Base-by-base conservation (phyloP, 2,888 invertebrate species). In the Megaustenia siamemsis region DNA sequence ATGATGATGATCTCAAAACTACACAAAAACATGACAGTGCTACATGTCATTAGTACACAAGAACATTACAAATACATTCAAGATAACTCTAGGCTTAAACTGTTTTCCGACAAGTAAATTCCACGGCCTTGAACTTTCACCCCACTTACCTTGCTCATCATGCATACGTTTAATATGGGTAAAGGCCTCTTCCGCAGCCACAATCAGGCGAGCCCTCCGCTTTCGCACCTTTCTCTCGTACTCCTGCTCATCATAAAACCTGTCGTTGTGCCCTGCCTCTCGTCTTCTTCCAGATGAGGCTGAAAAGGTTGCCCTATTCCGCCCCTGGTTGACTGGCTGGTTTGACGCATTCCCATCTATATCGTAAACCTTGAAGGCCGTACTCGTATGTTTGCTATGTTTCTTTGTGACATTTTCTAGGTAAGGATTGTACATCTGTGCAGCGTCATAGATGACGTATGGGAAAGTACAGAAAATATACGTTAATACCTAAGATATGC, bases 161-260 rank as follows among this genome's bases (percentile, higher is more conserved):
- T 95, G 95, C 87, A 98, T 96, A 56, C 98, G 95, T 91, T 97
- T 97, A 88, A 99, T 98, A 93, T 99, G 99, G 18, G 98, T 98
- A 94, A 99, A 99, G 0, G 99, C 98, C 93, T 99, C 99, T 94
- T 99, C 99, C 0, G 98, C 97, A 0, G 99, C 98, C 1, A 97
- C 97, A 83, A 98, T 96, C 66, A 99, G 95, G 38, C 99, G 95
- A 3, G 99, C 98, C 85, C 96, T 95, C 0, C 99, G 95, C 94
- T 99, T 99, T 92, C 97, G 96, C 84, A 99, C 98, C 84, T 98
- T 95, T 8, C 98, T 95, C 93, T 98, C 98, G 91, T 98, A 98
- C 94, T 99, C 99, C 92, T 98, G 97, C 94, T 99, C 99, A 94
- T 99, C 99, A 94, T 99, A 98, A 94, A 99, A 98, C 56, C 93